These are phyloP conservation scores for Glaucidium brasilianum DNA, from an alignment of 2,113 vertebrate genomes.

Conservation along the genomic window DNA sequence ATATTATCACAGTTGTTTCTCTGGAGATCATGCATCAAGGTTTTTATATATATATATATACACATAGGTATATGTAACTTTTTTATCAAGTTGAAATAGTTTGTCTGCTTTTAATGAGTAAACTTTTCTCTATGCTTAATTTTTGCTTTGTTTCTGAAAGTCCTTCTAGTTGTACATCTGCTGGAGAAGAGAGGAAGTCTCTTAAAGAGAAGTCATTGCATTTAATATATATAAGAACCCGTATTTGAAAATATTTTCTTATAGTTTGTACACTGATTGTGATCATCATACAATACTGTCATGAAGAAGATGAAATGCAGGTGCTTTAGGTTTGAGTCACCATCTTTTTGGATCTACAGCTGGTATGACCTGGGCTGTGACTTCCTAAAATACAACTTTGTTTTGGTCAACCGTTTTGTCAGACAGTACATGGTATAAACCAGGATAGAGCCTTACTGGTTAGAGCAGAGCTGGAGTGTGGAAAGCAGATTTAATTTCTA, in stretches of 20 bases:
- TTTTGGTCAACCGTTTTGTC: not conserved
- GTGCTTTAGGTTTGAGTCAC: not conserved
- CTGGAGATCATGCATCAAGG: not conserved
- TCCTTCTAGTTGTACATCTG: constrained; percentile 21
- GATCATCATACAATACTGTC: not conserved
- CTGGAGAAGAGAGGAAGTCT: constrained; percentile 41
- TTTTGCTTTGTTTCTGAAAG: constrained; percentile 41
- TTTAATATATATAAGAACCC: not conserved
- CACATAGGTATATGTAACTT: not conserved
- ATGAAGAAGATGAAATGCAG: constrained; percentile 16
- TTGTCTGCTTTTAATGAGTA: not conserved
- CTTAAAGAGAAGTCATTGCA: constrained; percentile 42
- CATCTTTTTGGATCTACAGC: not conserved
- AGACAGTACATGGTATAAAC: not conserved
- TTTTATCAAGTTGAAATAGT: not conserved
- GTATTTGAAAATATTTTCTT: constrained; percentile 15
- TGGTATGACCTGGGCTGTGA: not conserved
- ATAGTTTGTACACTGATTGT: not conserved
- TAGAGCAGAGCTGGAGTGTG: not conserved
- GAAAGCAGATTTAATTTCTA: not conserved
- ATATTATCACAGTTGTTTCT: not conserved
- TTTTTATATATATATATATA: not conserved
- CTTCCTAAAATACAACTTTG: not conserved
- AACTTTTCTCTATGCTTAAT: not conserved
- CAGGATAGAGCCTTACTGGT: not conserved